These are phyloP conservation scores for Aromia moschata DNA, from an alignment of 2,888 invertebrate genomes.

Conservation along the genomic window DNA sequence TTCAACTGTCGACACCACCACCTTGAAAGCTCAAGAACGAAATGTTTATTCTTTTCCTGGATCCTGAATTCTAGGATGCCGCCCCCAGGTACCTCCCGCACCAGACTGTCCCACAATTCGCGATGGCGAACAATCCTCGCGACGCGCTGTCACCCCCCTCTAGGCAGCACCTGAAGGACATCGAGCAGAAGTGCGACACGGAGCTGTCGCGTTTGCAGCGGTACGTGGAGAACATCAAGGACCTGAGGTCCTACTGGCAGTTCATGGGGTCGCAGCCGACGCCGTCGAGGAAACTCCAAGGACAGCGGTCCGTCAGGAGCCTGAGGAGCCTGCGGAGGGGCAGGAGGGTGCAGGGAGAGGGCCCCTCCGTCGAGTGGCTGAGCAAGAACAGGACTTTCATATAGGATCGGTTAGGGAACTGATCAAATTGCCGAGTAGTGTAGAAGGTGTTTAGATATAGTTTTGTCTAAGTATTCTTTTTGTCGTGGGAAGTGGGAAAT, in stretches of 20 bases:
- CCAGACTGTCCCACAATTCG: background rate
- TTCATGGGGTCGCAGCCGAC: background rate
- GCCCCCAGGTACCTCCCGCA: background rate
- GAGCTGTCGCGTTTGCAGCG: constrained; percentile 22
- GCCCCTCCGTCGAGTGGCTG: background rate
- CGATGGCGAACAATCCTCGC: background rate
- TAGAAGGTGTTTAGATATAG: too few relatives aligned
- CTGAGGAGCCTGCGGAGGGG: background rate
- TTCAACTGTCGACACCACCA: too few relatives aligned
- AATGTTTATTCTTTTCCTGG: too few relatives aligned
- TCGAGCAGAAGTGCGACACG: constrained; percentile 23
- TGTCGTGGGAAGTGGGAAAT: too few relatives aligned
- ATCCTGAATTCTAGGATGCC: too few relatives aligned
- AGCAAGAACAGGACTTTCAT: background rate
- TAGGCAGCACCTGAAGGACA: constrained; percentile 17
- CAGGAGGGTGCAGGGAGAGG: background rate
- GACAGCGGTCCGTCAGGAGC: background rate
- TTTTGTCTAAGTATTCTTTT: too few relatives aligned
- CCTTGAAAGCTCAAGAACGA: too few relatives aligned
- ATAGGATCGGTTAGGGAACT: too few relatives aligned
- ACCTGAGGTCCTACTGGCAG: constrained; percentile 22
- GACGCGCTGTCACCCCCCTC: background rate
- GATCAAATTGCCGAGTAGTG: too few relatives aligned
- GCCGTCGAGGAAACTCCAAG: background rate
- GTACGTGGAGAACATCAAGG: constrained; percentile 18